Conservation (phyloP, 2,113 vertebrate species). For the Dicentrarchus labrax region DNA sequence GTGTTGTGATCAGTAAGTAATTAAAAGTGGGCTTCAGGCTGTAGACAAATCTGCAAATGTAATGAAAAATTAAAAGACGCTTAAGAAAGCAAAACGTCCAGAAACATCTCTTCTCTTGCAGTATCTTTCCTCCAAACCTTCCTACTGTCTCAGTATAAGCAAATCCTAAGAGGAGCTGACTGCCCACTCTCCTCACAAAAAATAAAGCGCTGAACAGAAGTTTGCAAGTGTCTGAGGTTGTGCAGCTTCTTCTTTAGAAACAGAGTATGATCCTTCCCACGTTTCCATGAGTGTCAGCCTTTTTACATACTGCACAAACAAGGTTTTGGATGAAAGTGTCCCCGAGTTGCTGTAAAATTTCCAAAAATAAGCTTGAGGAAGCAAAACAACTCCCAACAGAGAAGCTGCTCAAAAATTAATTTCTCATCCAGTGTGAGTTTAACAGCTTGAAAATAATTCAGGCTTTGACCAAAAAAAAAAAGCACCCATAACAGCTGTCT, state of each 20-base stretch:
- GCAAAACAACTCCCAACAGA: conserved; percentile 59
- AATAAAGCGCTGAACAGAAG: conserved; percentile 19
- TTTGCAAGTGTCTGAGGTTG: conserved; percentile 36
- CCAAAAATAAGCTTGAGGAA: conserved; percentile 47
- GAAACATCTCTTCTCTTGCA: conserved; percentile 18
- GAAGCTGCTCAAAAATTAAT: conserved; percentile 48
- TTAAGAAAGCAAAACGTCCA: background rate
- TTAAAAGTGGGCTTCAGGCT: conserved; percentile 7
- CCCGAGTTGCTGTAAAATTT: conserved; percentile 44
- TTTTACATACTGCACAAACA: conserved; percentile 44
- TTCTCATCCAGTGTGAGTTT: conserved; percentile 50
- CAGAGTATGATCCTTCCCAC: conserved; percentile 22
- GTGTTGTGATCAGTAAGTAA: conserved; percentile 15
- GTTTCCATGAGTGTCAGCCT: conserved; percentile 15
- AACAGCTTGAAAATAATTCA: conserved; percentile 44
- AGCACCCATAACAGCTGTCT: conserved; percentile 41
- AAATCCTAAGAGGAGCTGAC: conserved; percentile 40
- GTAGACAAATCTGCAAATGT: conserved; percentile 12
- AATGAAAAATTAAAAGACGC: conserved; percentile 1
- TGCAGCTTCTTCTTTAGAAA: conserved; percentile 34
- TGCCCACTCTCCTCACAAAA: conserved; percentile 33
- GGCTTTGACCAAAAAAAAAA: conserved; percentile 12
- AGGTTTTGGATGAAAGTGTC: conserved; percentile 54
- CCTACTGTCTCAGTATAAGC: background rate
- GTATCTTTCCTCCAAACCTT: conserved; percentile 13